Evolutionary conservation across 2,797 vertebrate genomes (phyloP), one percentile per base, ranked within the genome.

Genomic region (Poliocrania exsul): DNA sequence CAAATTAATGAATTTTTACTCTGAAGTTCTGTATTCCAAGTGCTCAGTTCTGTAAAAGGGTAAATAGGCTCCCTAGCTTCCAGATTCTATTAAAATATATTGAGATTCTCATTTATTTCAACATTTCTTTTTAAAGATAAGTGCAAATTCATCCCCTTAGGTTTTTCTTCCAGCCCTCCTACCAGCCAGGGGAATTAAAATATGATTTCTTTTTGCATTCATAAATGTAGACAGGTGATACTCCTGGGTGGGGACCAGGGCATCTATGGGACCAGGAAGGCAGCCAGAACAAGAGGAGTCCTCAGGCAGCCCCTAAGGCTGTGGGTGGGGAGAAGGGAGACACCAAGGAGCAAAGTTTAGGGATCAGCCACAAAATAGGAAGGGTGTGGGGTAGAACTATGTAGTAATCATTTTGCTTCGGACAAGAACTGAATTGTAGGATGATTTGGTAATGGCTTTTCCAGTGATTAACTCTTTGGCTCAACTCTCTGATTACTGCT

Each of bases 401-500:
- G 9, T 15, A 50, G 53, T 31, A n/a, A 73, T 53, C 42, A 31
- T 40, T 62, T 49, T 87, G 29, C 24, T 88, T 75, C 64, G 65
- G 26, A 38, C 42, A 47, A 26, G 25, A 86, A 70, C 23, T 58
- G 54, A 81, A 42, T 38, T 72, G n/a, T 33, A 73, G 33, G 28
- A 60, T 64, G 50, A 85, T 19, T 74, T 58, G 37, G 15, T 89
- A 89, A 93, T 46, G n/a, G 13, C 33, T 88, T 82, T 90, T 91
- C 54, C 57, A 88, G 19, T 65, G 13, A 70, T 67, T 85, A 74
- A 57, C 21, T 71, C 67, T 42, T 44, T 87, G 64, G 11, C 29
- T 87, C 77, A 72, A 72, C 58, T 81, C 61, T 84, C 54, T 84
- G 67, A 66, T 78, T 86, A 84, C 71, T 74, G n/a, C 49, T 87